Evolutionary conservation across 2,113 vertebrate species (phyloP).

Genomic region (Aplodontia rufa): DNA sequence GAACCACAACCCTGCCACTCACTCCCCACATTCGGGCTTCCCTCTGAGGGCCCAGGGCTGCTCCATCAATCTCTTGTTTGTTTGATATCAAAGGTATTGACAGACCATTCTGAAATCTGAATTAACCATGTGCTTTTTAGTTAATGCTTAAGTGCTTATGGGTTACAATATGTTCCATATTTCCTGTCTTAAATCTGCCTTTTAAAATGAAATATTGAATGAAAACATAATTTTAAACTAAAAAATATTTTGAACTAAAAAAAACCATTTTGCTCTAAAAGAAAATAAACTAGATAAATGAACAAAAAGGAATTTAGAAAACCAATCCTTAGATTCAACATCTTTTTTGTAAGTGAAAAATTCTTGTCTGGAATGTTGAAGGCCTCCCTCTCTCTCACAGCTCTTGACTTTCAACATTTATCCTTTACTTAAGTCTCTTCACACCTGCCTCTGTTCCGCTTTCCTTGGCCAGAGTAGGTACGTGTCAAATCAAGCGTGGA

Average conservation of each 20-base stretch:
- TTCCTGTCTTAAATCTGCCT: constrained; percentile 48
- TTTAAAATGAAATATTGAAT: constrained; percentile 64
- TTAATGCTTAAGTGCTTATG: constrained; percentile 39
- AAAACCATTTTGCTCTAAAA: constrained; percentile 52
- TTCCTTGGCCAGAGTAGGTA: not conserved
- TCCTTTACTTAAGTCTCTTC: not conserved
- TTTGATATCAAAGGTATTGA: constrained; percentile 49
- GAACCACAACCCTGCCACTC: not conserved
- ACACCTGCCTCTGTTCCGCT: not conserved
- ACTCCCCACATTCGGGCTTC: not conserved
- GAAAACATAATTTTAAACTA: constrained; percentile 28
- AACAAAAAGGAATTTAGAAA: constrained; percentile 46
- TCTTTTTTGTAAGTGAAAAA: not conserved
- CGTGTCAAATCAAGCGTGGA: not conserved
- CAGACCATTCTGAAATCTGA: constrained; percentile 12
- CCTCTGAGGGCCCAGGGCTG: not conserved
- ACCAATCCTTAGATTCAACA: not conserved
- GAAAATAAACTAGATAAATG: constrained; percentile 73
- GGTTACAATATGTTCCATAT: constrained; percentile 59
- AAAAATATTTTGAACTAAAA: not conserved
- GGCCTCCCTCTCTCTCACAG: not conserved
- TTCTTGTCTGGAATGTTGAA: not conserved
- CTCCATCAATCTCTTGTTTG: constrained; percentile 19
- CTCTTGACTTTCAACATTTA: not conserved
- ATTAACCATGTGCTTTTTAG: constrained; percentile 64